Evolutionary conservation across 1,140 invertebrate genomes (phyloP).

Genomic region (Drosophila murphyi): DNA sequence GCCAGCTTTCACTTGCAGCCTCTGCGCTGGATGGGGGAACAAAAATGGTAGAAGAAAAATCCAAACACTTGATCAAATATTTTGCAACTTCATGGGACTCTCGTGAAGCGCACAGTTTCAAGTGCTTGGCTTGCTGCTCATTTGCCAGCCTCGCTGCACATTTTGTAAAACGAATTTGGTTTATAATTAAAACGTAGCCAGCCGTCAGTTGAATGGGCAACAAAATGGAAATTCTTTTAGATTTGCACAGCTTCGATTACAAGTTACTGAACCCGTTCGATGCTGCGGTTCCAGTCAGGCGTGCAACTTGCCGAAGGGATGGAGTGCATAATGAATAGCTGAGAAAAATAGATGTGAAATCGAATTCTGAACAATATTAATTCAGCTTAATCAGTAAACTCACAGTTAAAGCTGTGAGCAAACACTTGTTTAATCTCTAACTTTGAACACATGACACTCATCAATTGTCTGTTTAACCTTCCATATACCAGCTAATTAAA

Average conservation of each 20-base stretch:
- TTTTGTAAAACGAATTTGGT: slow-evolving; percentile 70
- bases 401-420: slow-evolving; percentile 15
- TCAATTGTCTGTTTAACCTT: slow-evolving; percentile 57
- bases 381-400: neutral
- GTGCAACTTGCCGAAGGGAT: slow-evolving; percentile 48
- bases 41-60: slow-evolving; percentile 38
- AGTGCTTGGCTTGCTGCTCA: slow-evolving; percentile 59
- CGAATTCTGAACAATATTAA: neutral
- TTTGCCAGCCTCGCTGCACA: slow-evolving; percentile 66
- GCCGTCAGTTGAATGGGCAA: slow-evolving; percentile 41
- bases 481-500: slow-evolving; percentile 65
- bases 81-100: slow-evolving; percentile 79
- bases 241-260: slow-evolving; percentile 61
- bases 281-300: slow-evolving; percentile 48
- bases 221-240: slow-evolving; percentile 60
- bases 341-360: slow-evolving; percentile 5
- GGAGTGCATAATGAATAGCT: slow-evolving; percentile 1
- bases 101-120: slow-evolving; percentile 64
- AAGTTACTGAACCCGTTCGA: slow-evolving; percentile 62
- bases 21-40: slow-evolving; percentile 8
- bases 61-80: slow-evolving; percentile 81
- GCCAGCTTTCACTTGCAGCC: slow-evolving; percentile 67
- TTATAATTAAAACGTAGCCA: slow-evolving; percentile 78
- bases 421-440: slow-evolving; percentile 21
- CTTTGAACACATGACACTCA: slow-evolving; percentile 1